These are phyloP conservation scores for Strongylocentrotus purpuratus DNA, from an alignment of 35 echinoderm and acorn worm genomes.

Conservation along the genomic window DNA sequence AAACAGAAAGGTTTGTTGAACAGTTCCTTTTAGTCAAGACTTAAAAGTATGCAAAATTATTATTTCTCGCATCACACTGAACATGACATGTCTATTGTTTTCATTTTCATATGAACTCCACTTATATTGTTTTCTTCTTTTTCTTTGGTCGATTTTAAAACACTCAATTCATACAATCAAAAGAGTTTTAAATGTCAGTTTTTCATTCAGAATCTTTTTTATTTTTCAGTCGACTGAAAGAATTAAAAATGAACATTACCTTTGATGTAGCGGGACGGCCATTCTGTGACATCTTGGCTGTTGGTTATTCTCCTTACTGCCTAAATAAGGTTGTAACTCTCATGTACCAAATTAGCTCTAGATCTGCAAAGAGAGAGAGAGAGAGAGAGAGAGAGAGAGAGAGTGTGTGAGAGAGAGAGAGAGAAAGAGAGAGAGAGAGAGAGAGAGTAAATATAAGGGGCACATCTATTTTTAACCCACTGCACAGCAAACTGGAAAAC, in stretches of 20 bases:
- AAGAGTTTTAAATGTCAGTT: not conserved
- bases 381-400: not conserved
- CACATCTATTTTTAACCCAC: too few species aligned
- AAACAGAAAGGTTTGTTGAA: not conserved
- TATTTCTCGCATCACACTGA: not conserved
- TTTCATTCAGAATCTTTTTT: not conserved
- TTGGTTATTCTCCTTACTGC: not conserved
- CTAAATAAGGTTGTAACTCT: conserved; percentile 29
- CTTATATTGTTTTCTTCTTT: not conserved
- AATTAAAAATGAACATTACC: not conserved
- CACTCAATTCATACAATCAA: not conserved
- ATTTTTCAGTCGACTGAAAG: not conserved
- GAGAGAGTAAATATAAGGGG: too few species aligned
- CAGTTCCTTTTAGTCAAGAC: not conserved
- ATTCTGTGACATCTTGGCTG: not conserved
- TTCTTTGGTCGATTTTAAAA: not conserved
- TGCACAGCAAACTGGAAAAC: too few species aligned
- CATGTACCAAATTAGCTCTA: conserved; percentile 14
- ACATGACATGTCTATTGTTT: not conserved
- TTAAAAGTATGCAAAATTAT: not conserved
- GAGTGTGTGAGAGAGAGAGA: not conserved
- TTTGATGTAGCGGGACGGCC: not conserved
- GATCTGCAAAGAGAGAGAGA: conserved; percentile 22
- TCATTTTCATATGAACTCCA: not conserved
- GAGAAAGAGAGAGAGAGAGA: not conserved